Conservation (phyloP, 2,888 invertebrate genomes). For the Morpho achilles region DNA sequence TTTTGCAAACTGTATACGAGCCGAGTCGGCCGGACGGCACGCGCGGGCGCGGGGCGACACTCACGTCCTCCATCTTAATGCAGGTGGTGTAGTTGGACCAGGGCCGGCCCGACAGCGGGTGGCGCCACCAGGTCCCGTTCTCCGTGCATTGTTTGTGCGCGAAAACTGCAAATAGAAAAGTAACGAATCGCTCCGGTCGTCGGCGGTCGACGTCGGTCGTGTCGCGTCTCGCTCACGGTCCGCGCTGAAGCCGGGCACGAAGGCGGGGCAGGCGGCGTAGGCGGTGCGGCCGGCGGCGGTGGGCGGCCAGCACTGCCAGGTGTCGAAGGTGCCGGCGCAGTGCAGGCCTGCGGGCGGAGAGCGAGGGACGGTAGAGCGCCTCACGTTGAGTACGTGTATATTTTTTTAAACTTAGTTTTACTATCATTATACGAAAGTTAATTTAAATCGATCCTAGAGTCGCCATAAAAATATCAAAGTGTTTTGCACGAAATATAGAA, state of each 20-base stretch:
- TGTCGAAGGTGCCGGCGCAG: slow-evolving; percentile 88
- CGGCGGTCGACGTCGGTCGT: neutral
- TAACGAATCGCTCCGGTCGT: no score
- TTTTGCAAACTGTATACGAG: neutral
- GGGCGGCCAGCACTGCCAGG: slow-evolving; percentile 89
- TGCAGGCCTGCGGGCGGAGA: slow-evolving; percentile 69
- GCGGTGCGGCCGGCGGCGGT: slow-evolving; percentile 84
- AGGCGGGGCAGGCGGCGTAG: slow-evolving; percentile 84
- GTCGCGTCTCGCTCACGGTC: slow-evolving; percentile 76
- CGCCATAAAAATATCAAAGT: no score
- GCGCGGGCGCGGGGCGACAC: neutral
- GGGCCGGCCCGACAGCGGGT: slow-evolving; percentile 85
- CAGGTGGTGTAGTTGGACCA: slow-evolving; percentile 97
- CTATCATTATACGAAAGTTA: no score
- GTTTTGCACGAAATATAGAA: no score
- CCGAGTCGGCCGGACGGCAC: no score
- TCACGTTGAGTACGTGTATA: no score
- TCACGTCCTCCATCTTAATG: slow-evolving; percentile 80
- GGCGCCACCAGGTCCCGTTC: slow-evolving; percentile 91
- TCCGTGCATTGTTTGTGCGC: slow-evolving; percentile 90
- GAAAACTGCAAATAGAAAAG: slow-evolving; percentile 73
- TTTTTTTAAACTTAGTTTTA: no score
- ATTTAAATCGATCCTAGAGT: no score
- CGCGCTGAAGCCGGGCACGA: slow-evolving; percentile 87
- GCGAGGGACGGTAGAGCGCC: no score